Base-by-base conservation (phyloP, 2,113 vertebrate genomes). In the Eidolon helvum region DNA sequence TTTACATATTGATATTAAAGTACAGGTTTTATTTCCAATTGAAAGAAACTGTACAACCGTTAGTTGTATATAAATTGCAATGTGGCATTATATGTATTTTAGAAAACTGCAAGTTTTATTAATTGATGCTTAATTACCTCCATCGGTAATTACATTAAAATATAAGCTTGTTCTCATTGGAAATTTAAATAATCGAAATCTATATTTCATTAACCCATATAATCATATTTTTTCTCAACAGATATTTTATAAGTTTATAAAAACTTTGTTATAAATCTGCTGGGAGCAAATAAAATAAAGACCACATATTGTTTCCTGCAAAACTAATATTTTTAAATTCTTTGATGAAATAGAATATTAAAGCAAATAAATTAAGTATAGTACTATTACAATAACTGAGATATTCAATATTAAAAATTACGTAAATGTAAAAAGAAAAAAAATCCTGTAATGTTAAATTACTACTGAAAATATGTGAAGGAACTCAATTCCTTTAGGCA, bases 181-280 rank as follows among this genome's bases (percentile, higher is more conserved):
- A 72, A 74, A 85, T 79, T 96, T 75, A 88, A 63, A 90, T 84
- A 63, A 85, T 22, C 88, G 38, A 61, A 91, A 85, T 68, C 1
- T 61, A 0, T 53, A 59, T 84, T 79, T 91, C 5, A 77, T 61
- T 78, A 91, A 38, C 4, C 3, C 9, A 53, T 33, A 33, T 43
- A 43, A n/a, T 30, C 63, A 10, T 55, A 26, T 10, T 18, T 77
- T 57, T 87, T 48, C 35, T 85, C 50, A 85, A 10, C 16, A 71
- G 53, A 69, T 16, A 48, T 80, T 88, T 91, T 78, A 10, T 11
- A 12, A n/a, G 7, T 75, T 79, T 84, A 78, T 66, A 40, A 43
- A 82, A 4, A 50, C 63, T 74, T 50, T 89, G 19, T 55, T 89
- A 57, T 86, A 72, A 55, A 33, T 55, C 50, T 90, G 0, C 14